Evolutionary conservation across 30 jellyfish, hydroid and myxozoan genomes (phyloP), one percentile per base, ranked within the genome.

Genomic region (Chrysaora quinquecirrha): DNA sequence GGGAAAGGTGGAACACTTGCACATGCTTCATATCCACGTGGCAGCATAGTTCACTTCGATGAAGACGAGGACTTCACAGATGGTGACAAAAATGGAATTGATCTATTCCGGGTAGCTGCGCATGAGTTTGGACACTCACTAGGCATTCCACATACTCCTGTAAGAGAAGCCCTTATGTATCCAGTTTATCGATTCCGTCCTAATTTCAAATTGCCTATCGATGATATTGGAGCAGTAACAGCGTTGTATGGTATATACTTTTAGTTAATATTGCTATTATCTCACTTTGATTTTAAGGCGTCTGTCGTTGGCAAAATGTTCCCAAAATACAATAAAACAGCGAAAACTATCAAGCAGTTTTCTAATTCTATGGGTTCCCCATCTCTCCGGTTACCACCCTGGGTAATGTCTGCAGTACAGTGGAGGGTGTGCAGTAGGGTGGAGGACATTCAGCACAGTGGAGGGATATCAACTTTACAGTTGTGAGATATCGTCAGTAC

Each of bases 61-160:
- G 96, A 83, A 64, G 96, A 76, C 29, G 97, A 90, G 62, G n/a
- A 32, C n/a, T 90, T 63, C 73, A 90, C 97, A 12, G 97, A 90
- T 43, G 85, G 79, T n/a, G 73, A 90, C 10, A 28, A 67, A 29
- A 28, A 19, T 25, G 97, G 97, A 70, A 90, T 80, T 6, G 83
- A 90, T 72, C 96, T 90, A 43, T 67, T 90, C 49, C 83, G 96
- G 96, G 93, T 90, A 43, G 97, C 97, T 30, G 97, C 95, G 12
- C 97, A 90, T 61, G 97, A 90, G 69, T 79, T 90, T 90, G 97
- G 97, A 0, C 97, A 90, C 52, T 95, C 97, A 12, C 71, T 90
- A 14, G 97, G 97, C 10, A 65, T 90, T 49, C 82, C 92, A n/a
- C 97, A 90, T 76, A 83, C 97, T 34, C 47, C 50, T 38, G 87